Percentiles rank a stretch among this genome's conserved stretches.
phyloP scores from a whole-genome alignment of 2,888 invertebrate species.

The Chymomyza amoena region DNA sequence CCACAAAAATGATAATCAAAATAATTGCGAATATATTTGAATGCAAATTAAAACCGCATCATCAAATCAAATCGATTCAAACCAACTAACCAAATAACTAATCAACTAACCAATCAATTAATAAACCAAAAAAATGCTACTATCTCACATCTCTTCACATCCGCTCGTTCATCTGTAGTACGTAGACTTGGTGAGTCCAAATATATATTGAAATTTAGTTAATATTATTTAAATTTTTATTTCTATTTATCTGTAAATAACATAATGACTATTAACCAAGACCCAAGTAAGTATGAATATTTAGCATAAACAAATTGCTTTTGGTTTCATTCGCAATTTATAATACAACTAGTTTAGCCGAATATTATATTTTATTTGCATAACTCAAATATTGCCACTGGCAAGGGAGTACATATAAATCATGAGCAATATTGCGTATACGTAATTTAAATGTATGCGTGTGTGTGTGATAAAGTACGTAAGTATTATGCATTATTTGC shows the following conservation, averaged over 20 bases:
- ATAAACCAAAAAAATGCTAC: constrained; percentile 47
- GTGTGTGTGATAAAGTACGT: constrained; percentile 13
- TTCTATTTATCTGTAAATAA: neutral
- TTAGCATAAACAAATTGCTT: neutral
- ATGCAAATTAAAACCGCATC: constrained; percentile 41
- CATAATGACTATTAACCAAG: neutral
- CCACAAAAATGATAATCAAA: neutral
- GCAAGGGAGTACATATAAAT: neutral
- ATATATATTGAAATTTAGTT: constrained; percentile 14
- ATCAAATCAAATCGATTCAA: constrained; percentile 38
- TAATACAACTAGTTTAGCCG: constrained; percentile 42
- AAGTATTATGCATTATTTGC: constrained; percentile 16
- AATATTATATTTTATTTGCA: constrained; percentile 48
- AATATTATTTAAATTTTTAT: constrained; percentile 27
- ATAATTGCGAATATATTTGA: neutral
- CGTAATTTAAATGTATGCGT: constrained; percentile 17
- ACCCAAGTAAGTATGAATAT: constrained; percentile 31
- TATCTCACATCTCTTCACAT: constrained; percentile 45
- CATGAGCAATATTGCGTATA: constrained; percentile 25
- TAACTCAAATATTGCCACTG: constrained; percentile 40
- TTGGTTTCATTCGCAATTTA: constrained; percentile 4
- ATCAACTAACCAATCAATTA: constrained; percentile 25
- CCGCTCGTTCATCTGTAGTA: constrained; percentile 62
- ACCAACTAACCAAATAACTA: constrained; percentile 33
- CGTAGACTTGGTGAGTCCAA: constrained; percentile 67